phyloP scores from a whole-genome alignment of 2,113 vertebrate species.

The Ammodramus savannarum region DNA sequence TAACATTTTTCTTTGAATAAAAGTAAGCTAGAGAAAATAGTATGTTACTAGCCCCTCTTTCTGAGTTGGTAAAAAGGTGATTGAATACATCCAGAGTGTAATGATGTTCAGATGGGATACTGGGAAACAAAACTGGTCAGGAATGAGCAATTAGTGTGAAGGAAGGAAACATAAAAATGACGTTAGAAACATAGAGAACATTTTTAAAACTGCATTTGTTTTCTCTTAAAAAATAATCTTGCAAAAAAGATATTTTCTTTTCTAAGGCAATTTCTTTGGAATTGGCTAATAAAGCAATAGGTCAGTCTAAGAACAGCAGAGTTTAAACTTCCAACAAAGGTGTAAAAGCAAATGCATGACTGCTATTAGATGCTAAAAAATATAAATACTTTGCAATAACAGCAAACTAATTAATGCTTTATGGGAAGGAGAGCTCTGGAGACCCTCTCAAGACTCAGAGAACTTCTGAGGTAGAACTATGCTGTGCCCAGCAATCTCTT shows the following conservation, averaged over 20 bases:
- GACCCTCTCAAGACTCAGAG: not conserved
- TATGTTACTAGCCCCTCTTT: not conserved
- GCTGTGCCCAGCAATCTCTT: not conserved
- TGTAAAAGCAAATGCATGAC: not conserved
- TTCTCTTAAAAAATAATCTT: not conserved
- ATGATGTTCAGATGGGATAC: not conserved
- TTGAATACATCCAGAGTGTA: not conserved
- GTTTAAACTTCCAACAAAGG: not conserved
- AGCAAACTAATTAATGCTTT: not conserved
- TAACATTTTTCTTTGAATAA: not conserved
- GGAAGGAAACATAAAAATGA: not conserved
- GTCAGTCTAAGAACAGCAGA: not conserved
- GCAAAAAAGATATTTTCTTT: not conserved
- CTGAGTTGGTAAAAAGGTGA: not conserved
- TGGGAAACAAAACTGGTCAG: not conserved
- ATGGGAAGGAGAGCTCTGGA: rapidly evolving
- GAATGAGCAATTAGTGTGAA: not conserved
- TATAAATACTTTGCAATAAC: not conserved
- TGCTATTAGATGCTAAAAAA: not conserved
- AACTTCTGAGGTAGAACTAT: not conserved
- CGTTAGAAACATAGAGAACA: not conserved
- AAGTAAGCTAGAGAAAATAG: not conserved
- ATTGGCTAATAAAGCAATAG: not conserved
- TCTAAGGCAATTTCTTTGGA: not conserved
- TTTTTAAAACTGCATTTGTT: not conserved